These are phyloP conservation scores for Lutjanus argentimaculatus DNA, from an alignment of 2,797 vertebrate genomes.

Conservation along the genomic window DNA sequence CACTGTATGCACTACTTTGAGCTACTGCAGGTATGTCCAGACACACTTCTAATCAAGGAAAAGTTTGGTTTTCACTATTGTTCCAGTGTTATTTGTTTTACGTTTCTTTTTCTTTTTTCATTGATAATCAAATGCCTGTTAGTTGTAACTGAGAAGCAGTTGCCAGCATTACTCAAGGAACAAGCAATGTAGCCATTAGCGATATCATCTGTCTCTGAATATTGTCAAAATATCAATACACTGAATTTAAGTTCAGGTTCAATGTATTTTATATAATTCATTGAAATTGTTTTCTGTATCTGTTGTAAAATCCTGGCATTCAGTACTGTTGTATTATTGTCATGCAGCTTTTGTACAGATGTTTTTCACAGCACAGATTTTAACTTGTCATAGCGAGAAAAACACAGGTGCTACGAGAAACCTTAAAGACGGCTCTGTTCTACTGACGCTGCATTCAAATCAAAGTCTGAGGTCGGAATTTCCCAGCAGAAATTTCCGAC, in stretches of 20 bases:
- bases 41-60: not conserved
- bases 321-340: not conserved
- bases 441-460: not conserved
- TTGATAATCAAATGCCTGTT: not conserved
- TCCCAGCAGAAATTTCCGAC: too few species aligned
- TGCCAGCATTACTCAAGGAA: not conserved
- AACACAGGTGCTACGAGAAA: not conserved
- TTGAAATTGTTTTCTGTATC: not conserved
- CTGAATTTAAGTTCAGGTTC: not conserved
- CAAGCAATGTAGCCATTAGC: not conserved
- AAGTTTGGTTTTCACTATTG: fast-evolving
- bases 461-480: too few species aligned
- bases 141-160: not conserved
- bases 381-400: not conserved
- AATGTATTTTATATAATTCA: not conserved
- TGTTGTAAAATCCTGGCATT: not conserved
- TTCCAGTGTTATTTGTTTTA: not conserved
- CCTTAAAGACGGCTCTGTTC: not conserved
- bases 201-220: not conserved
- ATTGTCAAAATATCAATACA: not conserved
- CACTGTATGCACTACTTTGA: conserved; percentile 99
- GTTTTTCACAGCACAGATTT: not conserved
- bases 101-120: not conserved
- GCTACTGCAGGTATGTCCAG: conserved; percentile 91
- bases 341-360: not conserved